Percentiles rank a stretch among this genome's conserved stretches.
phyloP scores from a whole-genome alignment of 2,797 vertebrate genomes.

The Danio jaintianensis region DNA sequence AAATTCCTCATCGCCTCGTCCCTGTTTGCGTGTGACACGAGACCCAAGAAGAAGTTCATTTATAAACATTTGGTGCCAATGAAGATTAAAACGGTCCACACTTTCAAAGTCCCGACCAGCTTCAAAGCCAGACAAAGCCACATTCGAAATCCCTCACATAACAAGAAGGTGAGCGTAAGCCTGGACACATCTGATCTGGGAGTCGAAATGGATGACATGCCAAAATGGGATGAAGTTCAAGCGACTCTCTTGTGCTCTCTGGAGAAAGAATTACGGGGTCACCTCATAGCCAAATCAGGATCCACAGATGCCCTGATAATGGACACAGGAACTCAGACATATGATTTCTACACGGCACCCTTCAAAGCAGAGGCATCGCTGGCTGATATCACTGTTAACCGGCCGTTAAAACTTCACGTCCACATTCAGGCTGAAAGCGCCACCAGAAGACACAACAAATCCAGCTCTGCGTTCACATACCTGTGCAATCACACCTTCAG shows the following conservation, averaged over 20 bases:
- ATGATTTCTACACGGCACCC: conserved; percentile 84
- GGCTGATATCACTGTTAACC: conserved; percentile 77
- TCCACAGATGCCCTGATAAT: conserved; percentile 81
- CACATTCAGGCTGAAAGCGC: conserved; percentile 90
- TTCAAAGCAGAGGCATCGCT: conserved; percentile 82
- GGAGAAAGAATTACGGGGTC: conserved; percentile 91
- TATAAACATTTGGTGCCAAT: conserved; percentile 87
- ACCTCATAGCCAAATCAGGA: conserved; percentile 87
- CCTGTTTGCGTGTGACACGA: conserved; percentile 55
- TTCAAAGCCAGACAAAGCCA: conserved; percentile 84
- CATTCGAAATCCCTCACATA: conserved; percentile 83
- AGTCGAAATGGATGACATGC: conserved; percentile 78
- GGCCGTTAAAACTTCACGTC: conserved; percentile 81
- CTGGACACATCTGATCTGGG: conserved; percentile 92
- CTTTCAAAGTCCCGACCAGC: conserved; percentile 91
- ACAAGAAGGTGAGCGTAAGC: conserved; percentile 75
- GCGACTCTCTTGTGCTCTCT: conserved; percentile 89
- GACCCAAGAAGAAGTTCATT: conserved; percentile 78
- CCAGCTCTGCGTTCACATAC: conserved; percentile 91
- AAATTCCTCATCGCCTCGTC: conserved; percentile 47
- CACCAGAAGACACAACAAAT: conserved; percentile 91
- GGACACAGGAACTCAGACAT: conserved; percentile 92
- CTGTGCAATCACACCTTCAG: conserved; percentile 89
- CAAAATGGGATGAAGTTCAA: conserved; percentile 86
- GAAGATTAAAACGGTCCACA: conserved; percentile 88